Evolutionary conservation across 2,113 vertebrate species (phyloP), one percentile per base, ranked within the genome.

Genomic region (Meriones unguiculatus): DNA sequence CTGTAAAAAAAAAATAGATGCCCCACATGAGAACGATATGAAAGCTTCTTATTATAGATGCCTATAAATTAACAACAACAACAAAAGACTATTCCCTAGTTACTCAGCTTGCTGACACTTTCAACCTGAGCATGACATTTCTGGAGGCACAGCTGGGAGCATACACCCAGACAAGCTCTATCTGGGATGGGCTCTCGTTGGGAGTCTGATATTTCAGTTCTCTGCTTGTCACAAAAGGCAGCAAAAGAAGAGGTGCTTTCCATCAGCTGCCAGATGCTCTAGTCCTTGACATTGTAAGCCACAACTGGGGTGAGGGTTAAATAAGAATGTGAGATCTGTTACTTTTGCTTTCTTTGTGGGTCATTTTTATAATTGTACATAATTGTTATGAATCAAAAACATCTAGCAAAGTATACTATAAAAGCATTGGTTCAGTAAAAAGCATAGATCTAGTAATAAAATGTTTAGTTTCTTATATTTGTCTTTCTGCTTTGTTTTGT

Each of bases 71-170:
- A 67, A 24, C n/a, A 41, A 75, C n/a, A 73, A 50, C 57, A 89
- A 87, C 72, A 77, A 78, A 91, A 75, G 2, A 85, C 7, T 76
- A n/a, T 92, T 59, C 80, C 25, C 38, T 75, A n/a, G 28, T 17
- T 64, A 92, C 69, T 88, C 78, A 93, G 25, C 28, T 5, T 24
- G 38, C 46, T 7, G 38, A 94, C 17, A 69, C 4, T 87, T 35
- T 93, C 91, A 80, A 41, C 52, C 89, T 8, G 69, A 97, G 96
- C 73, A 75, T 94, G 62, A 95, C 25, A 92, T 78, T 96, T 87
- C 82, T 86, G 62, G 81, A 96, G 8, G 1, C 85, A 93, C 32
- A 41, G 32, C 72, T 97, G 93, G 90, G 59, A 93, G 52, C 88
- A 88, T 3, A 86, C 9, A 86, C 41, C 87, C 24, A 96, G 65